Conservation (phyloP, 2,888 invertebrate genomes). For the Tricholauxania praeusta region DNA sequence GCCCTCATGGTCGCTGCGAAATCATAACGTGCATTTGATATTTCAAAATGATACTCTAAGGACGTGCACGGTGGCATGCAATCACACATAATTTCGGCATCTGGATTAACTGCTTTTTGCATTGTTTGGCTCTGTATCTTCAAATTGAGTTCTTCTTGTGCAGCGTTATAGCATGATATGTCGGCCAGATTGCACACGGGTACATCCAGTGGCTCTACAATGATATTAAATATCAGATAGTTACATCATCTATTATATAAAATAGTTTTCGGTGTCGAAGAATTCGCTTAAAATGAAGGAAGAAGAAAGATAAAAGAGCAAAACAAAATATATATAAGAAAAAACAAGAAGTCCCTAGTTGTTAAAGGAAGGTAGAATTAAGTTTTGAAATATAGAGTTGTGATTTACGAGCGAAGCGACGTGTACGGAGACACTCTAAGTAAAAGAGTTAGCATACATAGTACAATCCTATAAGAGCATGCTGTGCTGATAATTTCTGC, state of each 20-base stretch:
- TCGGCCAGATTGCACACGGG: slow-evolving; percentile 63
- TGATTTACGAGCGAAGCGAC: not conserved
- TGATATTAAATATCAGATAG: not conserved
- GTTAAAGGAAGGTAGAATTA: no score
- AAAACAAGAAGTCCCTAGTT: no score
- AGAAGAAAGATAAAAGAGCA: no score
- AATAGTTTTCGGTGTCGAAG: no score
- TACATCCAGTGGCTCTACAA: slow-evolving; percentile 58
- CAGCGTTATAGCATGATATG: slow-evolving; percentile 61
- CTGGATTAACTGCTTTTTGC: slow-evolving; percentile 49
- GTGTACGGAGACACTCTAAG: no score
- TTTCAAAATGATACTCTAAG: slow-evolving; percentile 63
- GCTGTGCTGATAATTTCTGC: no score
- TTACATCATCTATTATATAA: slow-evolving; percentile 20
- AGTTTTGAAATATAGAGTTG: no score
- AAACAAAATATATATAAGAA: no score
- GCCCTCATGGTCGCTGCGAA: slow-evolving; percentile 56
- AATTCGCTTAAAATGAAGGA: no score
- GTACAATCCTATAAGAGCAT: no score
- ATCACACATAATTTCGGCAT: slow-evolving; percentile 56
- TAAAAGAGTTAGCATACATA: no score
- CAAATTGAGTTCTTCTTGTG: slow-evolving; percentile 57
- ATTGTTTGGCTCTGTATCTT: slow-evolving; percentile 59
- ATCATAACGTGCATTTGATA: slow-evolving; percentile 59
- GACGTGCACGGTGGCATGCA: slow-evolving; percentile 65